phyloP scores from a whole-genome alignment of 2,888 invertebrate species.

The Tetragonisca angustula region DNA sequence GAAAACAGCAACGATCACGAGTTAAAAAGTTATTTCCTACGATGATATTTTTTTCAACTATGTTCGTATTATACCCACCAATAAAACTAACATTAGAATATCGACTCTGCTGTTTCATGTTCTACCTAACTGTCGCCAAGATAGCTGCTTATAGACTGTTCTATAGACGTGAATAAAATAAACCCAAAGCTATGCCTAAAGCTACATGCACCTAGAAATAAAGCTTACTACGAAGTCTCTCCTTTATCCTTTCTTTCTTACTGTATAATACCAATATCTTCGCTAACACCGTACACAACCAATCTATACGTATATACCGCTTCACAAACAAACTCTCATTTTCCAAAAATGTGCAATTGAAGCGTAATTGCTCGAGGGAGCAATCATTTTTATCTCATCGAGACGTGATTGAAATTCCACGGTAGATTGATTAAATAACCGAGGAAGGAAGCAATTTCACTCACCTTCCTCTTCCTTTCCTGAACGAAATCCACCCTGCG shows the following conservation, averaged over 20 bases:
- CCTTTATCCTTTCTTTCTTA: neutral
- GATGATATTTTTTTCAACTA: neutral
- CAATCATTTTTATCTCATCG: too few relatives aligned
- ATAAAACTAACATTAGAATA: neutral
- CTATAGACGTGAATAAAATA: too few relatives aligned
- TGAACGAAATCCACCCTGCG: conserved; percentile 85
- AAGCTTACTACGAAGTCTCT: neutral
- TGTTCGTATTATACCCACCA: neutral
- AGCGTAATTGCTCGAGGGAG: too few relatives aligned
- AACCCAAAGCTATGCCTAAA: neutral
- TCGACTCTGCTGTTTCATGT: neutral
- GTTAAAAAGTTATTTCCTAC: neutral
- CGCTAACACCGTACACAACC: neutral
- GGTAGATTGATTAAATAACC: neutral
- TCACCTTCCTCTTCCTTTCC: conserved; percentile 85
- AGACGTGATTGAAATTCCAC: conserved; percentile 7
- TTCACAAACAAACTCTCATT: neutral
- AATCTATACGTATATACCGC: neutral
- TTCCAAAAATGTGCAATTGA: too few relatives aligned
- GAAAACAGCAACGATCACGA: neutral
- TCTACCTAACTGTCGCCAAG: neutral
- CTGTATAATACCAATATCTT: neutral
- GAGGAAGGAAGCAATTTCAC: conserved; percentile 69
- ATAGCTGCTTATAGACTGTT: neutral
- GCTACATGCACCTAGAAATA: neutral